Percentiles rank a stretch among this genome's conserved stretches.
Conservation (phyloP, 2,888 invertebrate genomes). For the Rhagium mordax region DNA sequence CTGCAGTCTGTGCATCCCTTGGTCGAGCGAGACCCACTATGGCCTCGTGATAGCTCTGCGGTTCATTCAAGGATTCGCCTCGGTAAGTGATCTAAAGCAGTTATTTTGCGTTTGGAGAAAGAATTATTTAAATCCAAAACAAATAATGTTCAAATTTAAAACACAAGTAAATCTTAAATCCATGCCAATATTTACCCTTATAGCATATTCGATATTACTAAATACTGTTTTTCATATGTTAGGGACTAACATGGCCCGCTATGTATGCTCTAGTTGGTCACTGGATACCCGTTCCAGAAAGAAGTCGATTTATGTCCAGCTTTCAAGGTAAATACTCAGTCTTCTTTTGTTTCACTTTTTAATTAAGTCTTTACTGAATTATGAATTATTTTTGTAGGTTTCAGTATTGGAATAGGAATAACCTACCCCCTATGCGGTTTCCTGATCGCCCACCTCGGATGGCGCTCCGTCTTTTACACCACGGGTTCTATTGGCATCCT, state of each 20-base stretch:
- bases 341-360: constrained; percentile 9
- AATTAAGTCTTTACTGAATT: too few species aligned
- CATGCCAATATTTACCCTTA: too few species aligned
- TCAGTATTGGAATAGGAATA: constrained; percentile 82
- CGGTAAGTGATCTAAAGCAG: too few species aligned
- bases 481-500: constrained; percentile 75
- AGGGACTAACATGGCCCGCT: constrained; percentile 83
- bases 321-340: constrained; percentile 74
- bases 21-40: constrained; percentile 77
- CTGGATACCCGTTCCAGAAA: constrained; percentile 82
- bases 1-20: constrained; percentile 79
- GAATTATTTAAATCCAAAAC: too few species aligned
- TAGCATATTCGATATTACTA: too few species aligned
- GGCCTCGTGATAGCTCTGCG: constrained; percentile 75
- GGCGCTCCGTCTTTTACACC: constrained; percentile 80
- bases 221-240: constrained; percentile 48
- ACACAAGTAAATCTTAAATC: too few species aligned
- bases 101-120: too few species aligned
- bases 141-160: too few species aligned
- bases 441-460: constrained; percentile 78
- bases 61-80: constrained; percentile 80
- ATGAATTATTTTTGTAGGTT: constrained; percentile 76
- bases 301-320: constrained; percentile 83
- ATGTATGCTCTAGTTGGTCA: constrained; percentile 83
- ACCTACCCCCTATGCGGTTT: constrained; percentile 82